phyloP scores from a whole-genome alignment of 2,888 invertebrate genomes.

The Melipona bicolor region DNA sequence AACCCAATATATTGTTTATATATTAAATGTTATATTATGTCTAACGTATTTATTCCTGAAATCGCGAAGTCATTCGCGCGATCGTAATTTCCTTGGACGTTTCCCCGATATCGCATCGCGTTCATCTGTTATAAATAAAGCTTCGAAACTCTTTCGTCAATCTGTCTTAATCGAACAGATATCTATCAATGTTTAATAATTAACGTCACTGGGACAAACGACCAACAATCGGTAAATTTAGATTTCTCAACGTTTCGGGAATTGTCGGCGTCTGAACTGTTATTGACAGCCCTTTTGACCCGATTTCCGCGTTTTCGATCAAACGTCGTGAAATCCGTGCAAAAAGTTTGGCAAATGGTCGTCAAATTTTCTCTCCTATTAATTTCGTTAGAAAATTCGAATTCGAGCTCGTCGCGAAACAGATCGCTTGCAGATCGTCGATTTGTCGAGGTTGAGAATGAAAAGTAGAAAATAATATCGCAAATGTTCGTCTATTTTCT shows the following conservation, averaged over 20 bases:
- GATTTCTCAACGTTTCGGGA: constrained; percentile 29
- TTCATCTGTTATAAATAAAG: background rate
- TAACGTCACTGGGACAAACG: background rate
- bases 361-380: constrained; percentile 5
- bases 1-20: too few relatives aligned
- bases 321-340: constrained; percentile 37
- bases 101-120: background rate
- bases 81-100: background rate
- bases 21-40: too few relatives aligned
- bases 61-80: background rate
- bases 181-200: background rate
- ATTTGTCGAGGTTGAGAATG: too few relatives aligned
- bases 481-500: too few relatives aligned
- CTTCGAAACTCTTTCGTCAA: too few relatives aligned
- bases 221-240: constrained; percentile 32
- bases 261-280: constrained; percentile 35
- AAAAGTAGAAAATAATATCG: too few relatives aligned
- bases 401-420: too few relatives aligned
- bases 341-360: constrained; percentile 38
- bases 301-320: constrained; percentile 44
- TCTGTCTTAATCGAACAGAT: background rate
- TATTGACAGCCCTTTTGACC: constrained; percentile 49
- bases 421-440: too few relatives aligned
- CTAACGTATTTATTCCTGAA: too few relatives aligned
- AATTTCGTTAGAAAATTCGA: constrained; percentile 11